Conservation (phyloP, 2,113 vertebrate species). For the Rhabdomys dilectus region DNA sequence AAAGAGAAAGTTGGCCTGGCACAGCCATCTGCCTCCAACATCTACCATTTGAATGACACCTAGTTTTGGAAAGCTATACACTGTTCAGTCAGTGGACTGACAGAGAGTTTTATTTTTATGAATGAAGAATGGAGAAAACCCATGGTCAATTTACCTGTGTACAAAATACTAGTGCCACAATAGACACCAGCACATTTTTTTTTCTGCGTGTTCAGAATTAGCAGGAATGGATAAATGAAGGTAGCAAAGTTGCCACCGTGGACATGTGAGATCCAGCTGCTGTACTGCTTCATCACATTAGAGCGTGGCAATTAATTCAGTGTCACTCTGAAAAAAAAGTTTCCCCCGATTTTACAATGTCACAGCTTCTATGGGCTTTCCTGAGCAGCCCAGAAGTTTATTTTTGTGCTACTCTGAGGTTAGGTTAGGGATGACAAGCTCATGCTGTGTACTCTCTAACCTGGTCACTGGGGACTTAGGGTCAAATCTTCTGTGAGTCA, state of each 20-base stretch:
- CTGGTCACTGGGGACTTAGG: not conserved
- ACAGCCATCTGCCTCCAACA: not conserved
- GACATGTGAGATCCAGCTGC: not conserved
- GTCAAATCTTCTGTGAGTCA: not conserved
- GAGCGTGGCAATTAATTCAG: not conserved
- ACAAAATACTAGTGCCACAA: not conserved
- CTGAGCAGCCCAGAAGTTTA: not conserved
- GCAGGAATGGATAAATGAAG: not conserved
- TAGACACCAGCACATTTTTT: not conserved
- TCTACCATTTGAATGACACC: not conserved
- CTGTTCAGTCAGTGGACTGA: not conserved
- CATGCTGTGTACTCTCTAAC: too few relatives aligned
- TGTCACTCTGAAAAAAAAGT: not conserved
- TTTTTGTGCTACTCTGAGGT: not conserved
- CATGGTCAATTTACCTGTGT: not conserved
- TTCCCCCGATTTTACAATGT: not conserved
- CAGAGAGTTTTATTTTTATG: constrained; percentile 23
- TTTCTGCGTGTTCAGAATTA: not conserved
- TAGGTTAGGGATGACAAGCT: not conserved
- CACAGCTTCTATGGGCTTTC: not conserved
- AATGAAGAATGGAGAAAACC: not conserved
- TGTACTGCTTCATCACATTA: not conserved
- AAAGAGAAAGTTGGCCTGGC: not conserved
- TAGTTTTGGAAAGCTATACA: not conserved
- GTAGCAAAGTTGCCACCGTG: accelerated